These are phyloP conservation scores for Zophobas atratus DNA, from an alignment of 1,140 invertebrate genomes.

Conservation along the genomic window DNA sequence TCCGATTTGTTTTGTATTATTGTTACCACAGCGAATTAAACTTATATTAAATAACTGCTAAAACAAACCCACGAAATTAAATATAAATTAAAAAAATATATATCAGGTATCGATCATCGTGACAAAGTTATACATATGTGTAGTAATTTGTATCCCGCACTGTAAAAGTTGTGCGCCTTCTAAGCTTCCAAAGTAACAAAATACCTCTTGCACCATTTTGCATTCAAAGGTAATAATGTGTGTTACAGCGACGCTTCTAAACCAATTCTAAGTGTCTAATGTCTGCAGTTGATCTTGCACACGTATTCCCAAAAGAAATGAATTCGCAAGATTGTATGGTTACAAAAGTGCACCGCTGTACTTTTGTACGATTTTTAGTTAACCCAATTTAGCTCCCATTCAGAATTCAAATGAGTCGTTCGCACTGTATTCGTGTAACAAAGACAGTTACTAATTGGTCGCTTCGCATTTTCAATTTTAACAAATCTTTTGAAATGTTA, in stretches of 20 bases:
- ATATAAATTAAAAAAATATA: conserved; percentile 21
- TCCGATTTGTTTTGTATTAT: conserved; percentile 40
- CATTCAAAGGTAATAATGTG: not conserved
- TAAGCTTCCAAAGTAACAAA: too few relatives aligned
- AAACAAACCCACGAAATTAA: not conserved
- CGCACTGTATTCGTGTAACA: too few relatives aligned
- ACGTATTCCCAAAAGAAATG: conserved; percentile 5
- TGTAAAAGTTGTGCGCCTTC: too few relatives aligned
- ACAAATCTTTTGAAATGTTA: too few relatives aligned
- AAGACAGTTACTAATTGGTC: too few relatives aligned
- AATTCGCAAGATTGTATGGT: not conserved
- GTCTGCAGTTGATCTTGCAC: not conserved
- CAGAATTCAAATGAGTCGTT: too few relatives aligned
- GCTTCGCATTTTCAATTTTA: too few relatives aligned
- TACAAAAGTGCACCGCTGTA: not conserved
- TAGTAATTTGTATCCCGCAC: too few relatives aligned
- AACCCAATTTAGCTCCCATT: too few relatives aligned
- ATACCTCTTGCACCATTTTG: not conserved
- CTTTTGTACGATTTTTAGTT: not conserved
- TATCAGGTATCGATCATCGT: not conserved
- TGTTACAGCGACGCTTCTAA: conserved; percentile 10
- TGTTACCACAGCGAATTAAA: conserved; percentile 11
- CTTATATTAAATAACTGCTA: conserved; percentile 24
- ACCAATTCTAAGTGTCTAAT: not conserved
- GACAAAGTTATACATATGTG: not conserved